phyloP scores from a whole-genome alignment of 64 coral and sea anemone genomes.

The Cladopsammia gracilis region DNA sequence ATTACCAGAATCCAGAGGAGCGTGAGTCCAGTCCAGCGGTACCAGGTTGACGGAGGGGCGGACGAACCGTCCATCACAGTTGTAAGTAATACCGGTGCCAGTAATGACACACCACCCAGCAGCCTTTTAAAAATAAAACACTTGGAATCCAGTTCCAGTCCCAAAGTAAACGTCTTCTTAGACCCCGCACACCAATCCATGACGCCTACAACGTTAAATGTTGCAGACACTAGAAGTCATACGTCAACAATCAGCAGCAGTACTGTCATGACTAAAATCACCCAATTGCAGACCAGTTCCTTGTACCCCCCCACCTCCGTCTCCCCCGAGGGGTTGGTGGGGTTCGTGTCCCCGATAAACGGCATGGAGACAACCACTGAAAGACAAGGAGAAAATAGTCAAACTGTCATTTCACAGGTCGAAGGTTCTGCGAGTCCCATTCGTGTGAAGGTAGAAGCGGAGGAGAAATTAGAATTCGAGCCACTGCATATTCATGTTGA shows the following conservation, averaged over 20 bases:
- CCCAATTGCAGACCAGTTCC: slow-evolving; percentile 39
- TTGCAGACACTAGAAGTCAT: slow-evolving; percentile 55
- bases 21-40: slow-evolving; percentile 40
- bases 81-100: slow-evolving; percentile 36
- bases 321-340: background rate
- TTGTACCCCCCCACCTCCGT: background rate
- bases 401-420: slow-evolving; percentile 58
- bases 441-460: slow-evolving; percentile 41
- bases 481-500: slow-evolving; percentile 20
- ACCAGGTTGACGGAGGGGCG: slow-evolving; percentile 28
- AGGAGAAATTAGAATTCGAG: slow-evolving; percentile 53
- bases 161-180: background rate
- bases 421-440: slow-evolving; percentile 28
- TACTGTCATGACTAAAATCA: slow-evolving; percentile 31
- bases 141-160: slow-evolving; percentile 20
- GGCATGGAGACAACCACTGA: background rate
- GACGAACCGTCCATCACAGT: slow-evolving; percentile 24
- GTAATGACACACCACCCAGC: slow-evolving; percentile 12
- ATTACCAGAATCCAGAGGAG: slow-evolving; percentile 72
- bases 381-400: slow-evolving; percentile 11
- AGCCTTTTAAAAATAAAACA: slow-evolving; percentile 14
- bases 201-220: slow-evolving; percentile 38
- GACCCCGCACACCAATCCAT: slow-evolving; percentile 21
- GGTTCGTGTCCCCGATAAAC: slow-evolving; percentile 1
- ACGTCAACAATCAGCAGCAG: slow-evolving; percentile 11